A percentile compares a stretch with the other conserved stretches of the same genome.
These are phyloP conservation scores for Cheilosia scutellata DNA, from an alignment of 2,888 invertebrate genomes.

Conservation along the genomic window DNA sequence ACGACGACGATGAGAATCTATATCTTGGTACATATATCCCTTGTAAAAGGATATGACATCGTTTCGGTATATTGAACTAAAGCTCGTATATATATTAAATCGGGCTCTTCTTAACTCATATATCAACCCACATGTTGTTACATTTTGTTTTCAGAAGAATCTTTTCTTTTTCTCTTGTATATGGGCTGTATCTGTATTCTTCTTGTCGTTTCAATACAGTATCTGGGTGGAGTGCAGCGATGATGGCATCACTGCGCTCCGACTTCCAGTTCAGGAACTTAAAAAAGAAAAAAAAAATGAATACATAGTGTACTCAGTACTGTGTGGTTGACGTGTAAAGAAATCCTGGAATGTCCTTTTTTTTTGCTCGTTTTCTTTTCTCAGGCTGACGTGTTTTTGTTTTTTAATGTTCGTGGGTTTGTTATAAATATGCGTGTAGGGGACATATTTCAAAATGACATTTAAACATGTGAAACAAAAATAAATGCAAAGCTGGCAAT, in stretches of 20 bases:
- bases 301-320: background rate
- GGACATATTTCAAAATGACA: background rate
- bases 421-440: background rate
- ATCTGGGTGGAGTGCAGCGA: background rate
- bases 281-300: background rate
- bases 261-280: background rate
- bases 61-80: slow-evolving; percentile 67
- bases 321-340: background rate
- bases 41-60: slow-evolving; percentile 64
- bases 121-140: slow-evolving; percentile 34
- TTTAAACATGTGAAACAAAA: slow-evolving; percentile 1
- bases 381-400: background rate
- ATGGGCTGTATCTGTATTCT: background rate
- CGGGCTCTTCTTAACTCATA: background rate
- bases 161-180: background rate
- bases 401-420: background rate
- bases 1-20: background rate
- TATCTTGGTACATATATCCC: background rate
- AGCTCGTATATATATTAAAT: background rate
- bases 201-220: background rate
- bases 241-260: slow-evolving; percentile 4
- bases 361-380: background rate
- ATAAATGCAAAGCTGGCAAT: background rate
- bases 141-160: slow-evolving; percentile 17
- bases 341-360: slow-evolving; percentile 16